Base-by-base conservation (phyloP, 2,888 invertebrate species). In the Parnassius smintheus region DNA sequence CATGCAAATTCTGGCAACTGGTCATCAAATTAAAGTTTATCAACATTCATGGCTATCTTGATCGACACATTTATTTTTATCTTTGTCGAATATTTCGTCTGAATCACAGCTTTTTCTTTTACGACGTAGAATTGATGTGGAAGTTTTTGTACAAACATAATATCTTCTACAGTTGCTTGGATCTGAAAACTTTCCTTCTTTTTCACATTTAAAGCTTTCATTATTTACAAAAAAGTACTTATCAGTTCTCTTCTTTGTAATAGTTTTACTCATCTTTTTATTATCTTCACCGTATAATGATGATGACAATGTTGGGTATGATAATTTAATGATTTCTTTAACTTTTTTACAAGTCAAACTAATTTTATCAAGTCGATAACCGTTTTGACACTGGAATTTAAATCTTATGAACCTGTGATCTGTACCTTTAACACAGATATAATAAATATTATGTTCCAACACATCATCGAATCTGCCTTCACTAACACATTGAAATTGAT, bases 401-500 rank as follows among this genome's bases (percentile, higher is more conserved):
- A 82, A 90, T 74, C 85, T 78, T 52, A 82, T 66, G 64, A 82
- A 88, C 45, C 65, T 68, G 51, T 72, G 67, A 2, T 70, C 25
- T 22, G 65, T 75, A 68, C 78, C 78, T 69, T 74, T 81, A 44
- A 85, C 75, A 72, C 93, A 93, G 58, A 89, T 82, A 65, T 86
- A 87, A 69, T 92, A 93, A 64, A 81, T 70, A 68, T 91, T 83
- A 66, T 87, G 83, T 57, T 77, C 77, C 45, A 81, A 72, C 52
- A 80, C 72, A 65, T 88, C 86, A 65, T 74, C 77, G 70, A 87
- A 93, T 57, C 88, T 80, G 2, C 92, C 91, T 69, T 78, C 79
- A 35, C 77, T 68, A 48, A 82, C 75, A 75, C 93, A 93, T 70
- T 80, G 78, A 71, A 92, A 92, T 73, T 92, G 87, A 66, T 88